Evolutionary conservation across 2,797 vertebrate species (phyloP).

Genomic region (Tiaroga cobitis): DNA sequence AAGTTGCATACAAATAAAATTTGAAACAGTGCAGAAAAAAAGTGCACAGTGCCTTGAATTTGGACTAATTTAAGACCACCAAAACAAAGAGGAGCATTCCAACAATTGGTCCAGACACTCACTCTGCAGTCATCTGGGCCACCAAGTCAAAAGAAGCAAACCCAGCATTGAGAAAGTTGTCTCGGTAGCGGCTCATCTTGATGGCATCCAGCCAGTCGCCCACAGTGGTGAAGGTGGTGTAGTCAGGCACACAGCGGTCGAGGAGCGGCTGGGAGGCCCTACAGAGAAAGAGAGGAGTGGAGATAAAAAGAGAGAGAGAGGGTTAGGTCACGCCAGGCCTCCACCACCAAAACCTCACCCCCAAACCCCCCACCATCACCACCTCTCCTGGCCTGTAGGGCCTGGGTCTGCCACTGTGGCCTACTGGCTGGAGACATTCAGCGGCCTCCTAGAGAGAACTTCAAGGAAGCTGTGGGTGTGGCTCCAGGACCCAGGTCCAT

Average conservation of each 20-base stretch:
- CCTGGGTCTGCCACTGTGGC: slow-evolving; percentile 37
- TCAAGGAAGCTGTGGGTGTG: slow-evolving; percentile 7
- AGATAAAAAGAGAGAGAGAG: slow-evolving; percentile 72
- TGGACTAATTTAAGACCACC: background rate
- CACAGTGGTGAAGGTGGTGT: slow-evolving; percentile 98
- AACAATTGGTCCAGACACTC: slow-evolving; percentile 64
- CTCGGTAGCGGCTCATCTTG: slow-evolving; percentile 99
- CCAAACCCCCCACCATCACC: slow-evolving; percentile 66
- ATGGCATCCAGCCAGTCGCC: slow-evolving; percentile 99
- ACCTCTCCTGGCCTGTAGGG: slow-evolving; percentile 64
- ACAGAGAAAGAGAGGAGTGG: slow-evolving; percentile 68
- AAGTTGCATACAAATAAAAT: background rate
- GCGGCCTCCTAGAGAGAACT: background rate
- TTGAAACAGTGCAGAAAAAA: background rate
- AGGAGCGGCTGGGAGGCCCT: slow-evolving; percentile 97
- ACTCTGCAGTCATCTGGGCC: slow-evolving; percentile 95
- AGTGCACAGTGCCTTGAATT: background rate
- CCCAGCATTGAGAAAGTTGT: slow-evolving; percentile 96
- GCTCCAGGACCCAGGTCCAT: background rate
- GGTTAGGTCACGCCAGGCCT: slow-evolving; percentile 76
- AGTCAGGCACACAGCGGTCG: slow-evolving; percentile 97
- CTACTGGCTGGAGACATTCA: slow-evolving; percentile 40
- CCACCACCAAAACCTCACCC: slow-evolving; percentile 75
- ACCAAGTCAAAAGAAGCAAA: slow-evolving; percentile 98
- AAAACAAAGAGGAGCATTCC: background rate